Conservation (phyloP, 2,888 invertebrate genomes). For the Drosophila percnosoma region DNA sequence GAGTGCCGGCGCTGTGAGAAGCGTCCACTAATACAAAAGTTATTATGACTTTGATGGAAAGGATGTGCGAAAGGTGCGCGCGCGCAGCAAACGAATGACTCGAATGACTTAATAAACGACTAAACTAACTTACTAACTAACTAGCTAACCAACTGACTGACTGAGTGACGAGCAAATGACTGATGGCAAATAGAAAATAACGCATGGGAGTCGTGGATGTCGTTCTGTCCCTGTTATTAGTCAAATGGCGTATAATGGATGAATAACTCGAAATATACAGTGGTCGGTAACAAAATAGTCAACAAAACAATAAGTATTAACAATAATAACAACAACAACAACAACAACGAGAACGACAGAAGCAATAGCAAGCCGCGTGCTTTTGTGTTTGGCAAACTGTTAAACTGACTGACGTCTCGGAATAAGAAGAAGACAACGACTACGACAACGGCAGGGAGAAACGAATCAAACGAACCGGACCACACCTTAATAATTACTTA, state of each 20-base stretch:
- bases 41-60: constrained; percentile 68
- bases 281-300: constrained; percentile 52
- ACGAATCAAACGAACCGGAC: constrained; percentile 62
- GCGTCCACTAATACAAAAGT: constrained; percentile 56
- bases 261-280: constrained; percentile 66
- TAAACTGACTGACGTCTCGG: constrained; percentile 45
- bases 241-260: constrained; percentile 80
- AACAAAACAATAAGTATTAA: constrained; percentile 56
- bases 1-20: background rate
- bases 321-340: constrained; percentile 13
- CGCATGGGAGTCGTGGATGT: constrained; percentile 6
- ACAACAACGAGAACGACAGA: background rate
- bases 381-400: constrained; percentile 73
- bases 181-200: constrained; percentile 48
- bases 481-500: constrained; percentile 85
- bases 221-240: constrained; percentile 70
- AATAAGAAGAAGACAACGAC: constrained; percentile 25
- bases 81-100: constrained; percentile 45
- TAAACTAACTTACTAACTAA: constrained; percentile 28
- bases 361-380: constrained; percentile 49
- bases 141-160: constrained; percentile 31
- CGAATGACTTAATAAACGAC: constrained; percentile 53
- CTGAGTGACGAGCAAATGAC: constrained; percentile 36
- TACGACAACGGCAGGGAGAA: background rate
- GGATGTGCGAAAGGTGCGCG: constrained; percentile 32